Percentiles rank a stretch among this genome's conserved stretches.
These are phyloP conservation scores for Drosophila tripunctata DNA, from an alignment of 2,888 invertebrate genomes.

Conservation along the genomic window DNA sequence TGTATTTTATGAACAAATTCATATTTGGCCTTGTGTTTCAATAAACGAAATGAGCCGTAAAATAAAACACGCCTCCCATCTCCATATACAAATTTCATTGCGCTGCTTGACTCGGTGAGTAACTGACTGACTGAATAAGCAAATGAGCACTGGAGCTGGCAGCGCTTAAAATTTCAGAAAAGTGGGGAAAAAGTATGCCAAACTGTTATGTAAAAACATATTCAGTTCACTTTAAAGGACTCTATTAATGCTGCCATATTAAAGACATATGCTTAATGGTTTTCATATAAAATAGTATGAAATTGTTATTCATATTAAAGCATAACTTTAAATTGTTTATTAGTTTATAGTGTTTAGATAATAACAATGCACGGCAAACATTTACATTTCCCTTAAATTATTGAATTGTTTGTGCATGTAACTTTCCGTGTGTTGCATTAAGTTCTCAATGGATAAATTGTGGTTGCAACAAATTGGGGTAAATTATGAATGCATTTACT, in stretches of 20 bases:
- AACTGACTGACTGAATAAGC: background rate
- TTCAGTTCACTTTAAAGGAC: background rate
- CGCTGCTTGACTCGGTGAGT: background rate
- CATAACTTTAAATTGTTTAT: background rate
- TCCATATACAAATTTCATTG: background rate
- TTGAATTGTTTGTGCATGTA: background rate
- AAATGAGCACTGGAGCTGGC: background rate
- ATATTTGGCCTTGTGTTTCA: background rate
- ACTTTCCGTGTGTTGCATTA: background rate
- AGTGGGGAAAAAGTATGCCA: background rate
- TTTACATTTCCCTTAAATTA: constrained; percentile 10
- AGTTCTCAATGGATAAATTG: background rate
- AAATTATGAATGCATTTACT: constrained; percentile 40
- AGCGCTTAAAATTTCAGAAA: background rate
- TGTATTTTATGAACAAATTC: background rate
- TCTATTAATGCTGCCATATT: background rate
- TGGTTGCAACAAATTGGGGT: constrained; percentile 4
- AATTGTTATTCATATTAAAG: background rate
- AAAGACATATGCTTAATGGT: background rate
- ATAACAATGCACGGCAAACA: background rate
- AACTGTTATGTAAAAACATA: background rate
- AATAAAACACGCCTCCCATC: constrained; percentile 14
- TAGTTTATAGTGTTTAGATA: background rate
- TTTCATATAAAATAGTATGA: background rate
- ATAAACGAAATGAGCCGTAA: constrained; percentile 3